Conservation (phyloP, 92 coral and sea anemone species). For the Micromussa lordhowensis region DNA sequence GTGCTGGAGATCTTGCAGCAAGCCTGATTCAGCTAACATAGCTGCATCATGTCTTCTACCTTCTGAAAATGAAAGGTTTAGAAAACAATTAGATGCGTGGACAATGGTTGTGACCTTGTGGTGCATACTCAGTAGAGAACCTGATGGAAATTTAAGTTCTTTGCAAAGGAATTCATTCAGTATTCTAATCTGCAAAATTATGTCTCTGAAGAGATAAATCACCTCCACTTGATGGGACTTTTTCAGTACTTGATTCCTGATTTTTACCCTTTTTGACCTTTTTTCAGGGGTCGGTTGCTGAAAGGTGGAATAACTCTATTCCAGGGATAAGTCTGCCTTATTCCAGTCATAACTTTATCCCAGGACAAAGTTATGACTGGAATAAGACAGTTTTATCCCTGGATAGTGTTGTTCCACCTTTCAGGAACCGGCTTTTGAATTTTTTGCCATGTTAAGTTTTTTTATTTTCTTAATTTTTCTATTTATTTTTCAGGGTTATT, state of each 20-base stretch:
- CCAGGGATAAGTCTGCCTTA: constrained; percentile 32
- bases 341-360: constrained; percentile 24
- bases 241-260: too few relatives aligned
- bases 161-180: neutral
- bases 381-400: too few relatives aligned
- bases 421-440: too few relatives aligned
- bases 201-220: neutral
- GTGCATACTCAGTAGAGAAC: constrained; percentile 14
- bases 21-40: constrained; percentile 37
- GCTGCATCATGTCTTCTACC: neutral
- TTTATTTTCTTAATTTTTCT: too few relatives aligned
- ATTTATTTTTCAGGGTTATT: too few relatives aligned
- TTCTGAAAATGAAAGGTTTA: constrained; percentile 21
- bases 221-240: too few relatives aligned
- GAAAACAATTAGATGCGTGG: neutral
- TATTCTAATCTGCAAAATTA: neutral
- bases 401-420: too few relatives aligned
- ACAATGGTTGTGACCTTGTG: constrained; percentile 18
- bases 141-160: neutral
- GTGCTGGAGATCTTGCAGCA: constrained; percentile 38
- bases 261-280: too few relatives aligned
- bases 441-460: too few relatives aligned
- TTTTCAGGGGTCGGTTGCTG: constrained; percentile 30
- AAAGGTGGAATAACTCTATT: constrained; percentile 25
- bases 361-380: constrained; percentile 1